Base-by-base conservation (phyloP, 1,140 invertebrate species). In the Aplysia californica region DNA sequence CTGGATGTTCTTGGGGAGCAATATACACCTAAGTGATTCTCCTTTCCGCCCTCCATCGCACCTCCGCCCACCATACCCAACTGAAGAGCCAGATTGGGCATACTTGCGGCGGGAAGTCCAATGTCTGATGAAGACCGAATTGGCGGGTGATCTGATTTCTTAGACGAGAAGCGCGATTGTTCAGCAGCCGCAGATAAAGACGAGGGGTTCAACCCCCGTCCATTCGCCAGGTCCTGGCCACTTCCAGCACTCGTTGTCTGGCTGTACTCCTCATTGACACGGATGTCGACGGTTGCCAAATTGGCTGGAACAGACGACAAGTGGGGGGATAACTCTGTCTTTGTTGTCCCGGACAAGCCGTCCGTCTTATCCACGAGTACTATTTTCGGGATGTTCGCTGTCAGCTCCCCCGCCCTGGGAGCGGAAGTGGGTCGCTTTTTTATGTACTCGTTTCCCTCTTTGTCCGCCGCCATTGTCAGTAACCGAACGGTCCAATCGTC, bases 301-400 rank as follows among this genome's bases (percentile, higher is more conserved):
- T 83, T 85, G 56, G 85, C 75, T 59, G 82, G 73, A 20, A 79
- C 78, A 23, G 86, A 76, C 20, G 56, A 83, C 82, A 21, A 79
- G 61, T 33, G 79, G 82, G 10, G 81, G 65, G 2, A 23, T 78
- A 44, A 20, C 78, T 76, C 67, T 87, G 80, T n/a, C 82, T 78
- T 70, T 79, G 69, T 80, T 92, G 87, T 26, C 95, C 86, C 3
- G 94, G 90, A 58, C 23, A 20, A 20, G n/a, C 26, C 29, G 39
- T 66, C 36, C 20, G 31, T 68, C 20, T 68, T 69, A 35, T 78
- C 73, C 33, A 75, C 77, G 3, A 78, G 72, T 26, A 80, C 67
- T 35, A 78, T 79, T 55, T 70, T 75, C 0, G 77, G 77, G 31
- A 80, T 78, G 41, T 67, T 70, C 2, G 75, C 44, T 36, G n/a